Percentiles rank a stretch among this genome's conserved stretches.
Evolutionary conservation across 2,113 vertebrate species (phyloP).

Genomic region (Gobio gobio): DNA sequence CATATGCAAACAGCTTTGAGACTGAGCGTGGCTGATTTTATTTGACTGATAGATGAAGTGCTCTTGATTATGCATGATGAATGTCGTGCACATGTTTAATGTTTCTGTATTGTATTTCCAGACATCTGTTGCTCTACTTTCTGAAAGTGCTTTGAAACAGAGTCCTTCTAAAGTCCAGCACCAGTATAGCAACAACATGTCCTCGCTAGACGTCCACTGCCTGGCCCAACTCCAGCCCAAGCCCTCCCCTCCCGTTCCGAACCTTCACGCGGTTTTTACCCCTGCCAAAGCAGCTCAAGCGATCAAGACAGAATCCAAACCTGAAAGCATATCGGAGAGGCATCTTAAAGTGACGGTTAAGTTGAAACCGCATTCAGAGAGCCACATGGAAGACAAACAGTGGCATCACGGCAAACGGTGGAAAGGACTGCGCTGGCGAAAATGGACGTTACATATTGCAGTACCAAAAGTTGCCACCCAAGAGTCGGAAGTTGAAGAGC

Average conservation of each 20-base stretch:
- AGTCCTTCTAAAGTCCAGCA: constrained; percentile 82
- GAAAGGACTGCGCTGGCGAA: constrained; percentile 93
- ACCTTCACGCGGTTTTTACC: constrained; percentile 82
- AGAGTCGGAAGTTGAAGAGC: constrained; percentile 91
- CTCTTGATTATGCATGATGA: neutral
- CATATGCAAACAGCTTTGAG: neutral
- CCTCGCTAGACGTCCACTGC: constrained; percentile 90
- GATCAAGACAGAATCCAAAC: constrained; percentile 82
- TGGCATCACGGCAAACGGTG: constrained; percentile 86
- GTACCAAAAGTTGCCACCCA: constrained; percentile 84
- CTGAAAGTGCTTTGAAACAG: constrained; percentile 77
- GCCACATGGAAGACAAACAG: constrained; percentile 65
- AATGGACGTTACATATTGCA: constrained; percentile 91
- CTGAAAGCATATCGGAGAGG: constrained; percentile 84
- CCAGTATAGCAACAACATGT: constrained; percentile 95
- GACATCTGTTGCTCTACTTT: constrained; percentile 77
- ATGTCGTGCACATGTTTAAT: neutral
- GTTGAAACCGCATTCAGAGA: constrained; percentile 85
- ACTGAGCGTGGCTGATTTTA: neutral
- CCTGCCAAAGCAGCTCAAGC: constrained; percentile 71
- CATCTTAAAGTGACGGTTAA: constrained; percentile 91
- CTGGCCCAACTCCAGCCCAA: constrained; percentile 89
- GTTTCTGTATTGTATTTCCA: constrained; percentile 60
- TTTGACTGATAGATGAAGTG: neutral
- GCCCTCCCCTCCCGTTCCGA: constrained; percentile 80